Percentiles rank a stretch among this genome's conserved stretches.
phyloP scores from a whole-genome alignment of 2,888 invertebrate genomes.

The Exocentrus adspersus region DNA sequence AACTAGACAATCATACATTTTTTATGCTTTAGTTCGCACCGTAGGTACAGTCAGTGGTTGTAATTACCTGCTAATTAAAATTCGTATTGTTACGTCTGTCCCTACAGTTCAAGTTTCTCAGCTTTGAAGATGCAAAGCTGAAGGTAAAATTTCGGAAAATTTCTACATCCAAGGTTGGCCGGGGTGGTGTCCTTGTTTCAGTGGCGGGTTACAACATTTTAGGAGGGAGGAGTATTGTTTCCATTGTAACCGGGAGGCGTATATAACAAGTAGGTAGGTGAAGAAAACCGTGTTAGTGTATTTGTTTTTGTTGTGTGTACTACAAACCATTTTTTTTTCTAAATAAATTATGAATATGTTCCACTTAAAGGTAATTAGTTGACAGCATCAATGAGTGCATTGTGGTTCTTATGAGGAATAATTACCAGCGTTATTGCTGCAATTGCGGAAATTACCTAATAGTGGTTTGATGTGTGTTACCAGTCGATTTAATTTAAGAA shows the following conservation, averaged over 20 bases:
- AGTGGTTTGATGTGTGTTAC: not conserved
- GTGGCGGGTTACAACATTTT: constrained; percentile 46
- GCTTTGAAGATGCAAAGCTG: not conserved
- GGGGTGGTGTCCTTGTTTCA: constrained; percentile 46
- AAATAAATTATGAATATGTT: constrained; percentile 40
- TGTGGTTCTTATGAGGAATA: constrained; percentile 2
- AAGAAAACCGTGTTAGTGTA: constrained; percentile 48
- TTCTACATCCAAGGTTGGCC: constrained; percentile 2
- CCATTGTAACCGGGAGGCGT: constrained; percentile 53
- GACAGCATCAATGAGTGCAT: constrained; percentile 19
- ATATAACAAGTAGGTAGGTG: constrained; percentile 56
- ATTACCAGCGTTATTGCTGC: constrained; percentile 1
- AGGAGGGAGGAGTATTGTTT: constrained; percentile 48
- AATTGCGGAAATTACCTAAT: constrained; percentile 11
- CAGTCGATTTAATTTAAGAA: not conserved
- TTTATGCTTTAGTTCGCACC: not conserved
- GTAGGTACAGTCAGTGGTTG: not conserved
- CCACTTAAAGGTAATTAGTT: constrained; percentile 43
- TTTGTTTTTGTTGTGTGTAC: constrained; percentile 42
- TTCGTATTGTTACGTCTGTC: not conserved
- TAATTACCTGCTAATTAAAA: not conserved
- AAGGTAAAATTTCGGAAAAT: constrained; percentile 21
- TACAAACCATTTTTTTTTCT: constrained; percentile 34
- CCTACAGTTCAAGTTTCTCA: not conserved
- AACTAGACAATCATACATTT: not conserved